A percentile compares a stretch with the other conserved stretches of the same genome.
Evolutionary conservation across 2,888 invertebrate genomes (phyloP).

Genomic region (Bombyx huttoni): DNA sequence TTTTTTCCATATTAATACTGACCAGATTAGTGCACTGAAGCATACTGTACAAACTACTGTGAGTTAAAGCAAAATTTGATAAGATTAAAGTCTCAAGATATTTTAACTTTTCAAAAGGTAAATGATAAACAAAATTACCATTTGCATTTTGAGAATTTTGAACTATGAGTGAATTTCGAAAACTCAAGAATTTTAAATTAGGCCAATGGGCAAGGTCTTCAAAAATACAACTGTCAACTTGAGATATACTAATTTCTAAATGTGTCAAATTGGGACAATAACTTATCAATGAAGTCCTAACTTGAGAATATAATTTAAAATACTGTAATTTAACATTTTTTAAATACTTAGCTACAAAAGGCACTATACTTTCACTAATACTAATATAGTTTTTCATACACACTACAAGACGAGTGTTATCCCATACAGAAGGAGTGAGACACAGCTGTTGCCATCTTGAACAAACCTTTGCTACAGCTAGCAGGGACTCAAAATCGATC

Average conservation of each 20-base stretch:
- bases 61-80: slow-evolving; percentile 65
- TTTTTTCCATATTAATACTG: slow-evolving; percentile 68
- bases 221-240: slow-evolving; percentile 68
- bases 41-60: slow-evolving; percentile 60
- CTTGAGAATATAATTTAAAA: slow-evolving; percentile 68
- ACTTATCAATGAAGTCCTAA: slow-evolving; percentile 59
- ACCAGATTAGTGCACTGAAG: slow-evolving; percentile 57
- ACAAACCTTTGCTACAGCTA: slow-evolving; percentile 62
- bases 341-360: slow-evolving; percentile 65
- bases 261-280: slow-evolving; percentile 67
- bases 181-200: slow-evolving; percentile 63
- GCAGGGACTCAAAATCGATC: slow-evolving; percentile 64
- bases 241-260: slow-evolving; percentile 70
- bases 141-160: slow-evolving; percentile 57
- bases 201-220: slow-evolving; percentile 65
- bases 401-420: slow-evolving; percentile 63
- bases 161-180: slow-evolving; percentile 64
- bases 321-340: slow-evolving; percentile 69
- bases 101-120: slow-evolving; percentile 62
- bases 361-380: slow-evolving; percentile 65
- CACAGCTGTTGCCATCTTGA: slow-evolving; percentile 64
- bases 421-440: slow-evolving; percentile 64
- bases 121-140: slow-evolving; percentile 62
- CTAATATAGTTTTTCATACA: slow-evolving; percentile 69
- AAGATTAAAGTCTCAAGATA: slow-evolving; percentile 55